Evolutionary conservation across 2,113 vertebrate genomes (phyloP), one percentile per base, ranked within the genome.

Genomic region (Channa argus): DNA sequence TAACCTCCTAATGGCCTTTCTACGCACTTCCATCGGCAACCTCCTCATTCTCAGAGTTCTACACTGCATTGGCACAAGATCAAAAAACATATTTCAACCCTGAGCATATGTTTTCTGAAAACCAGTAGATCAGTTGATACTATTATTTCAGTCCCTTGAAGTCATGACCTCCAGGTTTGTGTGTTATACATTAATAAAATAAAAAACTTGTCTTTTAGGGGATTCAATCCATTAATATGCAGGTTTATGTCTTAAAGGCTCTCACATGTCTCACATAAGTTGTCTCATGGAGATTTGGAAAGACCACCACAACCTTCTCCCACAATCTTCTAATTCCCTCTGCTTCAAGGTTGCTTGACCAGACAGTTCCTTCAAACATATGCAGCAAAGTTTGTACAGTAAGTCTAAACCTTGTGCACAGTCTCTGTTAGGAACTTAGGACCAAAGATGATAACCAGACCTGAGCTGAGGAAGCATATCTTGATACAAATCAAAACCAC

Each of bases 121-220:
- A 82, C 53, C 39, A 59, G 72, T 64, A 24, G 71, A 82, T 36
- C 65, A 50, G 55, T 67, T 65, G 55, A 71, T 79, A 74, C 80
- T 72, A 62, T 74, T 83, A 65, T 74, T 80, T 58, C 36, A 58
- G 38, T 58, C 79, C 24, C 86, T 88, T 87, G 82, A 88, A 85
- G 80, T 58, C 11, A 4, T 63, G 67, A 76, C 63, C 68, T 60
- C 46, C 51, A 53, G 74, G 59, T 76, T 66, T 54, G n/a, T 45
- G 38, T 71, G 54, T 60, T 56, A 47, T 53, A 67, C 45, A 54
- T 77, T 82, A 79, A 76, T 74, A 34, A 6, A 78, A 82, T 24
- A 41, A 4, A 88, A 84, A 80, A 86, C 75, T 54, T 6, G 58
- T 52, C 66, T 79, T 66, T 41, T 24, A 10, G 41, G 6, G 41